phyloP scores from a whole-genome alignment of 2,113 vertebrate species.

The Malurus melanocephalus region DNA sequence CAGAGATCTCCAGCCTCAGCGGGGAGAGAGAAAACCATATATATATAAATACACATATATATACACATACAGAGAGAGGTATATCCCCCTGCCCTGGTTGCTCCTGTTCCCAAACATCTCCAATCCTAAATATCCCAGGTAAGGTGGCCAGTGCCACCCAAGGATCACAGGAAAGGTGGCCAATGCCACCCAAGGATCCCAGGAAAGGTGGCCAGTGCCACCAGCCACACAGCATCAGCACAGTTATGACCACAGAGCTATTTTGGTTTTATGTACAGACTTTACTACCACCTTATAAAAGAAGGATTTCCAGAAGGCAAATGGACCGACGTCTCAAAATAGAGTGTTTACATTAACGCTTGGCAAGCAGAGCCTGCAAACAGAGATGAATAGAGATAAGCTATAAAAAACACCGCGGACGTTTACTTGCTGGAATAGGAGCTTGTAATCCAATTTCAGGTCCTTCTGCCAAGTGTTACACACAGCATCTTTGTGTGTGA shows the following conservation, averaged over 20 bases:
- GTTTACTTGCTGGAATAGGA: conserved; percentile 63
- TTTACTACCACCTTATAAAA: conserved; percentile 70
- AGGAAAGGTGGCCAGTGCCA: neutral
- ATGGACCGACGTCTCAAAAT: conserved; percentile 69
- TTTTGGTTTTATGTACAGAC: conserved; percentile 40
- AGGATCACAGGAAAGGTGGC: neutral
- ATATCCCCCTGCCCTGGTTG: accelerated
- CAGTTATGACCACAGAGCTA: conserved; percentile 48
- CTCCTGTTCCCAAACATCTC: neutral
- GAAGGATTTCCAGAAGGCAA: conserved; percentile 73
- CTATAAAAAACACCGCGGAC: conserved; percentile 70
- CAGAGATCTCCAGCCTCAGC: neutral
- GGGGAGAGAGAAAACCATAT: neutral
- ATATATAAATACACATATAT: accelerated
- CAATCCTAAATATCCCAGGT: neutral
- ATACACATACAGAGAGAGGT: neutral
- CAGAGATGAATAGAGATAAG: conserved; percentile 78
- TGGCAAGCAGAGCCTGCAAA: conserved; percentile 73
- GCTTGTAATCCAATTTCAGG: conserved; percentile 53
- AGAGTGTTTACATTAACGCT: conserved; percentile 78
- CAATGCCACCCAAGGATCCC: neutral
- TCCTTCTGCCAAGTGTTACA: conserved; percentile 62
- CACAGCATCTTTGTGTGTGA: conserved; percentile 45
- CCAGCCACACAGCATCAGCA: neutral
- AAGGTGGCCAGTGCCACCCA: conserved; percentile 10